Percentiles rank a stretch among this genome's conserved stretches.
These are phyloP conservation scores for Chloebia gouldiae DNA, from an alignment of 2,113 vertebrate genomes.

Conservation along the genomic window DNA sequence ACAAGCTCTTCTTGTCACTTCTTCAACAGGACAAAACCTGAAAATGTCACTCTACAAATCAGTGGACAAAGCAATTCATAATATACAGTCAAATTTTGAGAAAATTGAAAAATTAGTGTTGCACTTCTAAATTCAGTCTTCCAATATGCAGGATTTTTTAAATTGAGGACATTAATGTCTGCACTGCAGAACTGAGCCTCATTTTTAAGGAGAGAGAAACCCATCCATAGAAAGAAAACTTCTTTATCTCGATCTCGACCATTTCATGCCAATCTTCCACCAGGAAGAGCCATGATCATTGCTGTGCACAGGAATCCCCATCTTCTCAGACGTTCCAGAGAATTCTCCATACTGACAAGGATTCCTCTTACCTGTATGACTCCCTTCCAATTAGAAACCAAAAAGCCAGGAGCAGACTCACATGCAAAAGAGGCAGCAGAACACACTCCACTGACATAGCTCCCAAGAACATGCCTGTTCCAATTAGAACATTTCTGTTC, in stretches of 20 bases:
- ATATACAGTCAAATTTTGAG: neutral
- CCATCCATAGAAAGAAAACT: neutral
- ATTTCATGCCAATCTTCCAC: neutral
- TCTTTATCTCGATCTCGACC: neutral
- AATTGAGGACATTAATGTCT: neutral
- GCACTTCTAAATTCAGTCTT: neutral
- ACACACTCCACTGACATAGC: rapidly evolving
- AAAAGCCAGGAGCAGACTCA: neutral
- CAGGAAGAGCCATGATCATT: neutral
- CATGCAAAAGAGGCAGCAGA: rapidly evolving
- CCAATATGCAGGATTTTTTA: rapidly evolving
- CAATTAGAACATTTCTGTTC: neutral
- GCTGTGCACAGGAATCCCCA: neutral
- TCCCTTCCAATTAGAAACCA: neutral
- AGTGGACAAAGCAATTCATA: neutral
- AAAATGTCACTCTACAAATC: neutral
- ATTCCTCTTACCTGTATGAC: neutral
- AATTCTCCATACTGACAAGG: neutral
- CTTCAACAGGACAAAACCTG: neutral
- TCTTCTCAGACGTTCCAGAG: neutral
- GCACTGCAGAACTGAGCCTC: neutral
- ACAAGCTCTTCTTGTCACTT: neutral
- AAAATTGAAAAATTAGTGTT: neutral
- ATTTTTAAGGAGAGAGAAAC: neutral
- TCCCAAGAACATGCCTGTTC: neutral